Base-by-base conservation (phyloP, 30 jellyfish, hydroid and myxozoan genomes). In the Hydra vulgaris region DNA sequence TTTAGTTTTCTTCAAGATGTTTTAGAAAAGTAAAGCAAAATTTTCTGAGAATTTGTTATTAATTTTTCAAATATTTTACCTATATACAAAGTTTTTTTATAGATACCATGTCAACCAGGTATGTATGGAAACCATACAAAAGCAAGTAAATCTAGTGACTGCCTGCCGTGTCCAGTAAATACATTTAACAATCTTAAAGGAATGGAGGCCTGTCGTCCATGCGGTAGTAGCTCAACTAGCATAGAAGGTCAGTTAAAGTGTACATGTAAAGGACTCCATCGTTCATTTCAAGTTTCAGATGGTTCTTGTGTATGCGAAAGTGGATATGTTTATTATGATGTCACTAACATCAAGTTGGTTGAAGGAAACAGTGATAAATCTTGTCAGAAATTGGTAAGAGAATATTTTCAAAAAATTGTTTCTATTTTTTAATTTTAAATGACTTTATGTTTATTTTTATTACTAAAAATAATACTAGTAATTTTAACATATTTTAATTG, bases 221-320 rank as follows among this genome's bases (percentile, higher is more conserved):
- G 99, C 71, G 99, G 99, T 22, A 94, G 99, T 89, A 94, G 99
- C 75, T 96, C 99, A 7, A 21, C 16, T 0, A 92, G 96, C 7
- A 70, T 76, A 4, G 52, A 66, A 15, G 95, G 96, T 54, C 80
- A 89, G 23, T 25, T 87, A 24, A 82, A 79, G 66, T 94, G 99
- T 73, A 40, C 80, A 25, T 94, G 99, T 67, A 77, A 81, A 12
- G 99, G 99, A 18, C 72, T 88, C 81, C 85, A 86, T 71, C 93
- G 99, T 18, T 88, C 89, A 25, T 94, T 94, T 84, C 96, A 88
- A 70, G 89, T 88, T 23, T 87, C 96, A 20, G 96, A 94, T 81
- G 96, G 99, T 52, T 90, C 96, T 17, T 94, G 99, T 79, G 95
- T 87, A 0, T 94, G 99, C 53, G 83, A 88, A 71, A 16, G 72